Conservation (phyloP, 2,888 invertebrate genomes). For the Sarcophaga carnaria region DNA sequence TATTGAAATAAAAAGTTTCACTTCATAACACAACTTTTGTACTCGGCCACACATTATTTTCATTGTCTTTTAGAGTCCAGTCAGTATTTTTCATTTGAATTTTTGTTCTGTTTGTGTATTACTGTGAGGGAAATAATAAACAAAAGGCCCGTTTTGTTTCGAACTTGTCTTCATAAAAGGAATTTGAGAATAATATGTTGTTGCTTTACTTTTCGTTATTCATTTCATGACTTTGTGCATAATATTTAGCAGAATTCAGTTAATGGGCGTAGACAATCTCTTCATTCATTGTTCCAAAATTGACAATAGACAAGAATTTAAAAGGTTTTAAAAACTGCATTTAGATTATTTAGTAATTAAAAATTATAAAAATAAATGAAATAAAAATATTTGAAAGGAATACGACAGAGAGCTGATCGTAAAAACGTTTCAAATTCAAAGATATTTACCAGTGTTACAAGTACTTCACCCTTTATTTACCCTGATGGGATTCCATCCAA, state of each 20-base stretch:
- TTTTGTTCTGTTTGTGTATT: constrained; percentile 41
- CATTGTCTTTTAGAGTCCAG: constrained; percentile 66
- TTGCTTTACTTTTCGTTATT: not conserved
- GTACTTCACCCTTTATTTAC: too few relatives aligned
- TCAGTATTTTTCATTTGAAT: constrained; percentile 47
- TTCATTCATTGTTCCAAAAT: not conserved
- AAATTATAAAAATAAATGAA: too few relatives aligned
- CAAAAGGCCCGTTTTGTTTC: constrained; percentile 62
- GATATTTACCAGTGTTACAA: too few relatives aligned
- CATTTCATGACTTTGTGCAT: constrained; percentile 19
- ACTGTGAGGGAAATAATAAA: constrained; percentile 59
- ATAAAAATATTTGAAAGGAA: too few relatives aligned
- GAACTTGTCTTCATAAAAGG: constrained; percentile 60
- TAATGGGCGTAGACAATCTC: not conserved
- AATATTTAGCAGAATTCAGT: not conserved
- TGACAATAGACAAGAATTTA: not conserved
- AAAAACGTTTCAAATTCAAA: too few relatives aligned
- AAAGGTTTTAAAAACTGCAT: not conserved
- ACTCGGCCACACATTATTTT: constrained; percentile 57
- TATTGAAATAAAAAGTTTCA: constrained; percentile 37
- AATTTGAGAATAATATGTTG: constrained; percentile 2
- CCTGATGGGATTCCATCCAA: too few relatives aligned
- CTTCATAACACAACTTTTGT: constrained; percentile 58
- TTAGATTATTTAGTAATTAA: not conserved
- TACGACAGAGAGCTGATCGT: too few relatives aligned